Percentiles rank a stretch among this genome's conserved stretches.
Evolutionary conservation across 2,888 invertebrate species (phyloP).

Genomic region (Creontiades dilutus): DNA sequence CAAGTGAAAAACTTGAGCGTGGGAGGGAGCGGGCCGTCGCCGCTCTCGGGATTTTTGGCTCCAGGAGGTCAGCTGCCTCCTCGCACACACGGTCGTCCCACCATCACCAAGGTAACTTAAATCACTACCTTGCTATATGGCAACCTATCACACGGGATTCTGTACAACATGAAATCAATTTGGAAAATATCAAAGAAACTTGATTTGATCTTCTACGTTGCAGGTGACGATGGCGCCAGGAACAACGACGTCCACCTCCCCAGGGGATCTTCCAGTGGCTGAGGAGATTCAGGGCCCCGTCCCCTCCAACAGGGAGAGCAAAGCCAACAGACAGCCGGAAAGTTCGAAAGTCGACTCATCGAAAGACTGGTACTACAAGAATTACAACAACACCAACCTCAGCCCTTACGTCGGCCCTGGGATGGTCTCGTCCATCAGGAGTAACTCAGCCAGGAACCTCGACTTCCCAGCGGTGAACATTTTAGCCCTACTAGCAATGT

Average conservation of each 20-base stretch:
- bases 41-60: slow-evolving; percentile 83
- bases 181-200: too few species aligned
- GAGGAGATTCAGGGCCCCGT: slow-evolving; percentile 76
- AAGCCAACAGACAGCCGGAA: slow-evolving; percentile 71
- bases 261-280: slow-evolving; percentile 75
- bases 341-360: slow-evolving; percentile 67
- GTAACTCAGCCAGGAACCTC: neutral
- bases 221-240: slow-evolving; percentile 73
- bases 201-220: neutral
- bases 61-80: slow-evolving; percentile 82
- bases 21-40: slow-evolving; percentile 77
- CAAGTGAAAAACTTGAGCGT: slow-evolving; percentile 65
- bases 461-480: neutral
- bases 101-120: slow-evolving; percentile 82
- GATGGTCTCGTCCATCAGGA: slow-evolving; percentile 49
- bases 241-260: slow-evolving; percentile 64
- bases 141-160: too few species aligned
- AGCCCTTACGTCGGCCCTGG: slow-evolving; percentile 79
- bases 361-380: slow-evolving; percentile 88
- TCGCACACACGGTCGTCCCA: slow-evolving; percentile 79
- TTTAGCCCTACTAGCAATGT: slow-evolving; percentile 11
- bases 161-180: too few species aligned
- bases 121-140: too few species aligned
- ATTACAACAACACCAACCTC: slow-evolving; percentile 85
- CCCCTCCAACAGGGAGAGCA: slow-evolving; percentile 72